These are phyloP conservation scores for Numenius arquata DNA, from an alignment of 2,113 vertebrate genomes.

Conservation along the genomic window DNA sequence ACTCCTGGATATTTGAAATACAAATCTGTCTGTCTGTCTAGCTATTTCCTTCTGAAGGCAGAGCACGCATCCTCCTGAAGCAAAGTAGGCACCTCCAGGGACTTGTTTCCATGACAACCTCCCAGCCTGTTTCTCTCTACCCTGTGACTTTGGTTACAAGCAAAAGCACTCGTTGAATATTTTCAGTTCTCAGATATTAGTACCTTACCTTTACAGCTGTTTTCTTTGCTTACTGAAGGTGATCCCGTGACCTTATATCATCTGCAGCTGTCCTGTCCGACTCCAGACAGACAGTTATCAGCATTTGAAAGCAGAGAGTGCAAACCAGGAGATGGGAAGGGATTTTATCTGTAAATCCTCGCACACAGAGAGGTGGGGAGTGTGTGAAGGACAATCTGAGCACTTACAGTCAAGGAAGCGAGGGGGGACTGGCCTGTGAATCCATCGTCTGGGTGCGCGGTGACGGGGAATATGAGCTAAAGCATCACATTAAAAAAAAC, in stretches of 20 bases:
- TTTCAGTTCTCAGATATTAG: slow-evolving; percentile 12
- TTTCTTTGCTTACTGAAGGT: background rate
- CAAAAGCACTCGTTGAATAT: background rate
- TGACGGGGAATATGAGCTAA: background rate
- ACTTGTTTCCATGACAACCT: slow-evolving; percentile 92
- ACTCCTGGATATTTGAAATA: background rate
- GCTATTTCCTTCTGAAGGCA: slow-evolving; percentile 59
- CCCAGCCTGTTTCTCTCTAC: slow-evolving; percentile 76
- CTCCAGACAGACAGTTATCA: background rate
- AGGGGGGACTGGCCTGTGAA: background rate
- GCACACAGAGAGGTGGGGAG: background rate
- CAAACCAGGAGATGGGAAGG: background rate
- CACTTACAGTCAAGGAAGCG: background rate
- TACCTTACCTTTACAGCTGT: background rate
- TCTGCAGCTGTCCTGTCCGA: background rate
- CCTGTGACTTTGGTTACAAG: slow-evolving; percentile 63
- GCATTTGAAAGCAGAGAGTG: background rate
- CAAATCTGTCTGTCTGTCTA: background rate
- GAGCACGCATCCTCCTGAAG: slow-evolving; percentile 63
- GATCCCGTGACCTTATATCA: background rate
- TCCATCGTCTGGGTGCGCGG: background rate
- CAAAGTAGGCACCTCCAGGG: slow-evolving; percentile 62
- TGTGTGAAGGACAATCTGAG: background rate
- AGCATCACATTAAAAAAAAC: background rate
- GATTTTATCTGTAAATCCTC: background rate